These are phyloP conservation scores for Champsocephalus gunnari DNA, from an alignment of 2,797 vertebrate genomes.

Conservation along the genomic window DNA sequence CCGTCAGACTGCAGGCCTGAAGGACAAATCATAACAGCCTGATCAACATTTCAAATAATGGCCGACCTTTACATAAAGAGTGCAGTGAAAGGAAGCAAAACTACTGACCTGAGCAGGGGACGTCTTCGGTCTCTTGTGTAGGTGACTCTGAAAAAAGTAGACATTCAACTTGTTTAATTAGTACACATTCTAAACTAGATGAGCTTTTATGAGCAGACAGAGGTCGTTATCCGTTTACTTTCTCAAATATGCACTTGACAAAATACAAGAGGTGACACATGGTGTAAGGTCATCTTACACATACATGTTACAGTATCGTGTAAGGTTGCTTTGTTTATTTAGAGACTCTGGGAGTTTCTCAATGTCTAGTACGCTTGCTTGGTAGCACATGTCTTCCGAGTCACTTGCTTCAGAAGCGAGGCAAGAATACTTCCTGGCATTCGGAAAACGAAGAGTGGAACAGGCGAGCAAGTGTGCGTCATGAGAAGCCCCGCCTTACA, in stretches of 20 bases:
- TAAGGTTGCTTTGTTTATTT: neutral
- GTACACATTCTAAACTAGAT: conserved; percentile 7
- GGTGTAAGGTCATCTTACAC: neutral
- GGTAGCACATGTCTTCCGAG: too few species aligned
- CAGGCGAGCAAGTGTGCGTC: too few species aligned
- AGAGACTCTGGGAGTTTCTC: too few species aligned
- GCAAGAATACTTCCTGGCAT: too few species aligned
- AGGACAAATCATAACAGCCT: conserved; percentile 37
- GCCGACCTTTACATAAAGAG: conserved; percentile 3
- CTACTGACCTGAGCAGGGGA: conserved; percentile 88
- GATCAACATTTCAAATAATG: neutral
- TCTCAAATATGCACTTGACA: conserved; percentile 1
- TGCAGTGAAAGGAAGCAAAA: conserved; percentile 12
- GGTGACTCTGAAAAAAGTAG: conserved; percentile 83
- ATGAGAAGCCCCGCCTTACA: too few species aligned
- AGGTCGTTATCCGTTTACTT: conserved; percentile 3
- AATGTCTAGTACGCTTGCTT: too few species aligned
- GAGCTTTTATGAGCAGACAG: conserved; percentile 7
- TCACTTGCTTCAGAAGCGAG: too few species aligned
- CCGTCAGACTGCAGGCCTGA: conserved; percentile 93
- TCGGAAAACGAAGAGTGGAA: too few species aligned
- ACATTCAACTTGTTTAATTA: conserved; percentile 27
- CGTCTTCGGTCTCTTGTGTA: conserved; percentile 91
- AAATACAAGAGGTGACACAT: neutral
- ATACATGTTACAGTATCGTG: too few species aligned